A percentile compares a stretch with the other conserved stretches of the same genome.
phyloP scores from a whole-genome alignment of 2,113 vertebrate genomes.

The Sinocyclocheilus anophthalmus region DNA sequence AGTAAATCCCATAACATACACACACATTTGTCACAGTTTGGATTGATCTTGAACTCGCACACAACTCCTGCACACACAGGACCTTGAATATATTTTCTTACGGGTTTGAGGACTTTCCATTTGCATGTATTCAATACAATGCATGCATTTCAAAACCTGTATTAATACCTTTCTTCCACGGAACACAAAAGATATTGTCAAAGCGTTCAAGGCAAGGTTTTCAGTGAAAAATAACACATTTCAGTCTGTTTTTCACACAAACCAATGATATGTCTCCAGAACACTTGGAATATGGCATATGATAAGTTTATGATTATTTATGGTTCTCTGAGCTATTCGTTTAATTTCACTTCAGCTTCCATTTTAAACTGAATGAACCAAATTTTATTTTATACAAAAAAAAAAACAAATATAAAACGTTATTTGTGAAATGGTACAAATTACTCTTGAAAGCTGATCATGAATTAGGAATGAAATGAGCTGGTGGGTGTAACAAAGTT shows the following conservation, averaged over 20 bases:
- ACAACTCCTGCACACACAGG: neutral
- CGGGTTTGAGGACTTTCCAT: neutral
- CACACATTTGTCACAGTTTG: conserved; percentile 9
- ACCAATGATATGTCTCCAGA: neutral
- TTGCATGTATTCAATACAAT: neutral
- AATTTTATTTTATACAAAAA: too few relatives aligned
- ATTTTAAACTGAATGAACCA: too few relatives aligned
- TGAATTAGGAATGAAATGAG: neutral
- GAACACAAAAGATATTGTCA: neutral
- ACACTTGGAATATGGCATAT: neutral
- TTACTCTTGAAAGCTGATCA: neutral
- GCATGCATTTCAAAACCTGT: neutral
- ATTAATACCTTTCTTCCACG: neutral
- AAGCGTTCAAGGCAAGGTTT: neutral
- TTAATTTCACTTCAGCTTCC: too few relatives aligned
- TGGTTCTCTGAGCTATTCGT: too few relatives aligned
- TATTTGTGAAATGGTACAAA: neutral
- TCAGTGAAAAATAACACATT: neutral
- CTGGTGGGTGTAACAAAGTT: too few relatives aligned
- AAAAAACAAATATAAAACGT: neutral
- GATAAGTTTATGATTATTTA: neutral
- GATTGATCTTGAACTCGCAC: neutral
- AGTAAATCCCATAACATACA: conserved; percentile 35
- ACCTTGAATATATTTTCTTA: neutral
- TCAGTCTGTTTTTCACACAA: neutral